Base-by-base conservation (phyloP, 2,113 vertebrate genomes). In the Prietella phreatophila region DNA sequence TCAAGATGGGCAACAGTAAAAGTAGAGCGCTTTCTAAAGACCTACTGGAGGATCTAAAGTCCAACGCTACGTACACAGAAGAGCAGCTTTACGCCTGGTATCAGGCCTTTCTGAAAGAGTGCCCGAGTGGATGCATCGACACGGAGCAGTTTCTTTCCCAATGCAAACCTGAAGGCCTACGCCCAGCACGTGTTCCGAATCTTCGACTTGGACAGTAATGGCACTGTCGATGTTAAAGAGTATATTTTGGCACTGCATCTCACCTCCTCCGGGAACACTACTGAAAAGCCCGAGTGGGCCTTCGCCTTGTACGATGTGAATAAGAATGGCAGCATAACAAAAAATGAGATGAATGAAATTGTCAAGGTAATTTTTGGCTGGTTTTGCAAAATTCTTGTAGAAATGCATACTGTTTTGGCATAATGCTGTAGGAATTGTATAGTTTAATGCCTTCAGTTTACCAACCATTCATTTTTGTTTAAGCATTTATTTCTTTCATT, bases 181-280 rank as follows among this genome's bases (percentile, higher is more conserved):
- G 92, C 93, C 5, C 92, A 91, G 14, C 93, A 94, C 25, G 93
- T 94, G 47, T 94, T 94, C 86, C 89, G 93, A 67, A 93, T 92
- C 85, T 92, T 90, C 27, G 89, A 91, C 47, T 78, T 86, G 2
- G 71, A 88, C 87, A 89, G 83, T 15, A 87, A 90, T 42, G 91
- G 89, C 5, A 91, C 86, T 0, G 71, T 91, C 56, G 91, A 91
- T 88, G 91, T 94, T 85, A 93, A 91, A 89, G 93, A 94, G 85
- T 94, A 92, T 78, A 93, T 94, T n/a, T 89, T 94, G 25, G 93
- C 93, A 2, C 86, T 94, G 83, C 93, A 94, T 60, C 91, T 93
- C 85, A 94, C 93, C 19, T 93, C 93, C 14, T 92, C 93, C 2
- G 91, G 92, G 4, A 92, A 92, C 75, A 89, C 90, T 5, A 85